Conservation (phyloP, 2,888 invertebrate species). For the Caenorhabditis wallacei region DNA sequence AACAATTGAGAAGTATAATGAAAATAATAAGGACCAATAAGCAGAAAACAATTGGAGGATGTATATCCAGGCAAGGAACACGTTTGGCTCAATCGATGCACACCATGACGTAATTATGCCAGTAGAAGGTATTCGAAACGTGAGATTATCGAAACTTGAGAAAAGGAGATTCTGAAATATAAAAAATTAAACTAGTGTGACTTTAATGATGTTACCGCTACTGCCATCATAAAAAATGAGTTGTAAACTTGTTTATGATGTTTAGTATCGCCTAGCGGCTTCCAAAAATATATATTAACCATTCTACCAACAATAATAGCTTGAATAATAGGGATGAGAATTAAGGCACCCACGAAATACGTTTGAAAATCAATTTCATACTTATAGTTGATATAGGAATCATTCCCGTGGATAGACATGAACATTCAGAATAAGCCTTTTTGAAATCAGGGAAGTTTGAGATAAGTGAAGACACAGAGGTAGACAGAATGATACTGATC, state of each 20-base stretch:
- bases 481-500: too few relatives aligned
- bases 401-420: neutral
- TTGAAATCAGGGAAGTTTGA: too few relatives aligned
- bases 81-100: neutral
- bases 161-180: conserved; percentile 5
- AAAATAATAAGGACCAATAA: conserved; percentile 5
- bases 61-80: neutral
- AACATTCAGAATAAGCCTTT: too few relatives aligned
- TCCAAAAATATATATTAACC: neutral
- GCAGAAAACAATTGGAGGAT: neutral
- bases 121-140: conserved; percentile 12
- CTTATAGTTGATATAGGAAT: neutral
- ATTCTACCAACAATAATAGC: neutral
- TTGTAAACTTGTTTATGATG: neutral
- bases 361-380: neutral
- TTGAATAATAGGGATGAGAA: neutral
- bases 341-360: neutral
- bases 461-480: too few relatives aligned
- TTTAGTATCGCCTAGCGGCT: neutral
- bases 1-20: neutral
- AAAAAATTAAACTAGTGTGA: neutral
- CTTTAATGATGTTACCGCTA: neutral
- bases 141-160: neutral
- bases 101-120: neutral
- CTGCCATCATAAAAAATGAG: neutral